phyloP scores from a whole-genome alignment of 2,888 invertebrate species.

The Neoitamus cyanurus region DNA sequence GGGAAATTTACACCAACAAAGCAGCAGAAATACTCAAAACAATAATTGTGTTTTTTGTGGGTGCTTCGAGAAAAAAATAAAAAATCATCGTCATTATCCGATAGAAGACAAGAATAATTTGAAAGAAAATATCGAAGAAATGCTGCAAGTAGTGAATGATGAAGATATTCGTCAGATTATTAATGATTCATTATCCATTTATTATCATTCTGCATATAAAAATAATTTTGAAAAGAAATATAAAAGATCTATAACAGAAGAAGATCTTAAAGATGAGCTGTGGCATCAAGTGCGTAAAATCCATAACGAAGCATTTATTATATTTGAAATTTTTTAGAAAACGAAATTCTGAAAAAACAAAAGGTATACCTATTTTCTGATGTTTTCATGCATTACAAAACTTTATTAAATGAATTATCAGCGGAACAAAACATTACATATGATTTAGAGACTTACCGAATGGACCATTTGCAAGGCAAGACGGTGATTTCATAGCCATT shows the following conservation, averaged over 20 bases:
- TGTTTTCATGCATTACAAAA: neutral
- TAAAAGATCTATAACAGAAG: neutral
- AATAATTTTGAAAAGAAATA: neutral
- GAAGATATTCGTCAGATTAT: no score
- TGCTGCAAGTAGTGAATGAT: no score
- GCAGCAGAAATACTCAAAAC: no score
- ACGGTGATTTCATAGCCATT: no score
- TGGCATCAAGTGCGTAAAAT: neutral
- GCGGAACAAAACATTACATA: neutral
- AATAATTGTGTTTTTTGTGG: neutral
- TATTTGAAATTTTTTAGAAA: neutral
- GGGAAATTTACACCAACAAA: no score
- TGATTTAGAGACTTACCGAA: neutral
- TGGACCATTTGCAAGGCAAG: neutral
- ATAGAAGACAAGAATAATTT: neutral
- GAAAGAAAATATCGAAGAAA: neutral
- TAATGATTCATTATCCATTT: no score
- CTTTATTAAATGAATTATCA: neutral
- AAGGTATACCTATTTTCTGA: neutral
- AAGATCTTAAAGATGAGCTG: neutral
- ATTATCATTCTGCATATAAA: neutral
- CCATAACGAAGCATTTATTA: neutral
- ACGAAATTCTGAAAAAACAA: constrained; percentile 4
- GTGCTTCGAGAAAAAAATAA: neutral
- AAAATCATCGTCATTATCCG: neutral